Evolutionary conservation across 2,113 vertebrate species (phyloP).

Genomic region (Polypterus bichir): DNA sequence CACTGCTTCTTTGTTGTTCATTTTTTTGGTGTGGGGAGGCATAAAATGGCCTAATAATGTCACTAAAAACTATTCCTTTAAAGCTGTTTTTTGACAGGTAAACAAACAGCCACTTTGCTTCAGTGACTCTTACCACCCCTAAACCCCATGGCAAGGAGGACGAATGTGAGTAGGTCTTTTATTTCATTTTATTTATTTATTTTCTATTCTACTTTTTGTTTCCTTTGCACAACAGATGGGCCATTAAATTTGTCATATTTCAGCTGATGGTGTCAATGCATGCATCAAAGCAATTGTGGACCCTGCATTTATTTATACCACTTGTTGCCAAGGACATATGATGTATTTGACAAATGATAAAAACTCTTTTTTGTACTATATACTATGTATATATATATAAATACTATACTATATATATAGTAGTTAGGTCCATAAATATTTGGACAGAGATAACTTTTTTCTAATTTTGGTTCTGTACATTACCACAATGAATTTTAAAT

Average conservation of each 20-base stretch:
- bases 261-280: neutral
- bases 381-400: no score
- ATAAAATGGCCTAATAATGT: neutral
- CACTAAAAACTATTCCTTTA: no score
- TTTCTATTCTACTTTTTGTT: neutral
- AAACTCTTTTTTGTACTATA: slow-evolving; percentile 12
- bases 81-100: no score
- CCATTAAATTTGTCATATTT: slow-evolving; percentile 5
- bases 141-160: neutral
- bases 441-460: no score
- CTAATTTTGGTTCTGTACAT: no score
- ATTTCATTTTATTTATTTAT: neutral
- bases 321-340: slow-evolving; percentile 15
- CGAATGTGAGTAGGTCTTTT: slow-evolving; percentile 1
- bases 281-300: neutral
- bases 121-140: no score
- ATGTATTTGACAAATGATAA: slow-evolving; percentile 30
- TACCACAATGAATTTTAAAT: no score
- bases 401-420: no score
- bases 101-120: no score
- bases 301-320: slow-evolving; percentile 9
- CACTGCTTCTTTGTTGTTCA: slow-evolving; percentile 8
- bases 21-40: slow-evolving; percentile 28
- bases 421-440: no score
- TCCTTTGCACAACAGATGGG: slow-evolving; percentile 1